Evolutionary conservation across 2,888 invertebrate genomes (phyloP).

Genomic region (Clitarchus hookeri): DNA sequence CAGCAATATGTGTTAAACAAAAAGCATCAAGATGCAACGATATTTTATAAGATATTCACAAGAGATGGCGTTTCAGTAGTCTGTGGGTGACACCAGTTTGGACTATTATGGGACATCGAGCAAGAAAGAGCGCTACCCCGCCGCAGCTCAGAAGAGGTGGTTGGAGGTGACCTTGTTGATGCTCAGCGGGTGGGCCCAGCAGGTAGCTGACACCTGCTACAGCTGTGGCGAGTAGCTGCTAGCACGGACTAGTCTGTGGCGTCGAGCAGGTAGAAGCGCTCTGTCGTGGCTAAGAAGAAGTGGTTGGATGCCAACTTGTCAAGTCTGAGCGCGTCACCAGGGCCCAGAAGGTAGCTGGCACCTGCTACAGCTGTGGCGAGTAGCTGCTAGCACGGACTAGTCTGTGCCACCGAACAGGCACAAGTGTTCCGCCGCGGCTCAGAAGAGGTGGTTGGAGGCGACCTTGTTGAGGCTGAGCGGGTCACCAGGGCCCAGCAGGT

Average conservation of each 20-base stretch:
- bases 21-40: too few relatives aligned
- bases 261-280: background rate
- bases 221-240: conserved; percentile 35
- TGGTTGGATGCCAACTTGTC: conserved; percentile 47
- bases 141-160: conserved; percentile 45
- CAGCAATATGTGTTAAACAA: too few relatives aligned
- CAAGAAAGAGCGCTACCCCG: background rate
- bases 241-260: background rate
- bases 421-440: conserved; percentile 21
- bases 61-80: too few relatives aligned
- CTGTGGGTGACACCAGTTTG: too few relatives aligned
- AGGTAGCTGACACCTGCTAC: conserved; percentile 49
- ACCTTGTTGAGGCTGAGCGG: conserved; percentile 46
- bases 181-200: conserved; percentile 47
- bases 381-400: conserved; percentile 33
- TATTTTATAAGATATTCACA: too few relatives aligned
- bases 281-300: conserved; percentile 44
- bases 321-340: conserved; percentile 42
- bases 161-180: conserved; percentile 46
- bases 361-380: background rate
- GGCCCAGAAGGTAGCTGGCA: conserved; percentile 33
- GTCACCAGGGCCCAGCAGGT: conserved; percentile 46
- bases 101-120: background rate
- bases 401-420: background rate
- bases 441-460: conserved; percentile 48